Conservation (phyloP, 2,888 invertebrate genomes). For the Meandrusa payeni region DNA sequence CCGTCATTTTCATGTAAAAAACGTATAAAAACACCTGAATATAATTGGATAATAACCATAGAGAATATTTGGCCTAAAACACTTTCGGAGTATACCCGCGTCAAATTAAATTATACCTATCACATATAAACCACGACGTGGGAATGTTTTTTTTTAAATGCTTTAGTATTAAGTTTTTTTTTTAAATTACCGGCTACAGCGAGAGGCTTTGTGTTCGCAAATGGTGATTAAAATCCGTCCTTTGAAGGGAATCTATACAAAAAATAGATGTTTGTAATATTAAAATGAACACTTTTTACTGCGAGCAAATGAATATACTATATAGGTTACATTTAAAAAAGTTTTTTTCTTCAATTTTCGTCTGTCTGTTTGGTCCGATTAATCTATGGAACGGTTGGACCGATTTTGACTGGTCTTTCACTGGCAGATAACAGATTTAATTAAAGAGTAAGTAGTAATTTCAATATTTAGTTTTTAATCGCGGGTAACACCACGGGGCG, state of each 20-base stretch:
- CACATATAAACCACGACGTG: conserved; percentile 60
- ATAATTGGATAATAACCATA: conserved; percentile 28
- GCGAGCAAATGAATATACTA: too few species aligned
- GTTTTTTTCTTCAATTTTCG: too few species aligned
- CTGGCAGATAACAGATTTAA: too few species aligned
- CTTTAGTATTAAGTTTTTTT: conserved; percentile 37
- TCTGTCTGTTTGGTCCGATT: too few species aligned
- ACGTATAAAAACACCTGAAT: neutral
- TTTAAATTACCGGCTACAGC: conserved; percentile 40
- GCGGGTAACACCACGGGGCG: too few species aligned
- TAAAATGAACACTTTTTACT: too few species aligned
- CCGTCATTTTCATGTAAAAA: neutral
- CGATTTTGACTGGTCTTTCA: too few species aligned
- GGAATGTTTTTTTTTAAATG: conserved; percentile 44
- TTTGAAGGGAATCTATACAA: conserved; percentile 2
- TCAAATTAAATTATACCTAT: conserved; percentile 65
- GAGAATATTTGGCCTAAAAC: conserved; percentile 44
- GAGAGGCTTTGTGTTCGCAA: conserved; percentile 32
- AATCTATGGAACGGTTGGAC: too few species aligned
- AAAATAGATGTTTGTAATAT: too few species aligned
- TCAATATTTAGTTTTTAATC: too few species aligned
- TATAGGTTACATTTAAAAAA: neutral
- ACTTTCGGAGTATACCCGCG: conserved; percentile 50
- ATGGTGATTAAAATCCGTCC: conserved; percentile 26
- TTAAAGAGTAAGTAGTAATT: too few species aligned